phyloP scores from a whole-genome alignment of 2,888 invertebrate species.

The Tanaodytes sp. region DNA sequence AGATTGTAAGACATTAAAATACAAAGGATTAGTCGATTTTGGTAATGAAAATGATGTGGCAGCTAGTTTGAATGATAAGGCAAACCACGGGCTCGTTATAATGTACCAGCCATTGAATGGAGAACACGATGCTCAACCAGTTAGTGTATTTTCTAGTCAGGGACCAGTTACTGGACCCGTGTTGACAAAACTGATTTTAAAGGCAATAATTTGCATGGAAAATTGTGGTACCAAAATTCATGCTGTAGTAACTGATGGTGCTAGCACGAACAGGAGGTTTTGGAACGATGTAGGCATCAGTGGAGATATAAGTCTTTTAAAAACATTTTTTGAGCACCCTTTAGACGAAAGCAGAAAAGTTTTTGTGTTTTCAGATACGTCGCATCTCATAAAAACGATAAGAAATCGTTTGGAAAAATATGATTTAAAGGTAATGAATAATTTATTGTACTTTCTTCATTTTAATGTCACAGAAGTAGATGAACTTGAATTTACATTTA shows the following conservation, averaged over 20 bases:
- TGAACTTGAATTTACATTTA: too few relatives aligned
- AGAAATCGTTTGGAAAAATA: constrained; percentile 12
- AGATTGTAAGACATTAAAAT: constrained; percentile 3
- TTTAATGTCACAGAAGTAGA: not conserved
- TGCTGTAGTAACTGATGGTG: constrained; percentile 15
- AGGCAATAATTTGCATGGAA: constrained; percentile 4
- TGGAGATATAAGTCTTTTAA: not conserved
- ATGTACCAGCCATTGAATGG: constrained; percentile 14
- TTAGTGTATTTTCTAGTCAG: constrained; percentile 9
- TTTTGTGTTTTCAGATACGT: not conserved
- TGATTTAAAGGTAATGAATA: constrained; percentile 10
- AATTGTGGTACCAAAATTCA: constrained; percentile 6
- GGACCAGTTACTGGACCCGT: not conserved
- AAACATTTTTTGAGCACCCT: constrained; percentile 9
- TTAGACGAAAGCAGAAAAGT: constrained; percentile 1
- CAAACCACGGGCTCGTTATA: constrained; percentile 9
- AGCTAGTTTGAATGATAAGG: not conserved
- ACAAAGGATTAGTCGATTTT: constrained; percentile 15
- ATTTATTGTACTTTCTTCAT: not conserved
- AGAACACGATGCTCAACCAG: not conserved
- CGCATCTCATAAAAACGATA: constrained; percentile 1
- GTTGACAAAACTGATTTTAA: constrained; percentile 9
- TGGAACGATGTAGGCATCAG: not conserved
- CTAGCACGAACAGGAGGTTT: constrained; percentile 5
- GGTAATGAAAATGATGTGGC: not conserved